These are phyloP conservation scores for Dendrolimus pini DNA, from an alignment of 2,888 invertebrate genomes.

Conservation along the genomic window DNA sequence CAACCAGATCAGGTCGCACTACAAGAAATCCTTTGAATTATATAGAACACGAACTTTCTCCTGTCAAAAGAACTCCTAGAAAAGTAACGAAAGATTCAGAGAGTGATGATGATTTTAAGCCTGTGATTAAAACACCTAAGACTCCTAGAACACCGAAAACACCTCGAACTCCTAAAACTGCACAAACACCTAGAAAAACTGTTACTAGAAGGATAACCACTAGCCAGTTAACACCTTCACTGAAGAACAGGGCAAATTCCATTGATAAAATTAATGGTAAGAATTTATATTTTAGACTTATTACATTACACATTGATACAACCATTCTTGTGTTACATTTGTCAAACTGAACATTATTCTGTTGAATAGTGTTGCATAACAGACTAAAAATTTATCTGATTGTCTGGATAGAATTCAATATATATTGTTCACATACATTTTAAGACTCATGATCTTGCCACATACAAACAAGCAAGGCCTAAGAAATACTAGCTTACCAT, in stretches of 20 bases:
- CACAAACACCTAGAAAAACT: constrained; percentile 26
- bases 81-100: constrained; percentile 28
- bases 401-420: too few species aligned
- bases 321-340: too few species aligned
- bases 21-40: constrained; percentile 37
- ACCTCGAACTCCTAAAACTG: constrained; percentile 14
- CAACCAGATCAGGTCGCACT: constrained; percentile 42
- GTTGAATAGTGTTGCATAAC: too few species aligned
- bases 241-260: constrained; percentile 48
- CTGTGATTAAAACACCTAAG: constrained; percentile 13
- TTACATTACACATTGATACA: too few species aligned
- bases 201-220: constrained; percentile 45
- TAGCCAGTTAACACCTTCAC: constrained; percentile 54
- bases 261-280: constrained; percentile 57
- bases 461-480: too few species aligned
- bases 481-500: too few species aligned
- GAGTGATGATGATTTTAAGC: background rate
- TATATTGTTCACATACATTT: too few species aligned
- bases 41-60: constrained; percentile 45
- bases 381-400: too few species aligned
- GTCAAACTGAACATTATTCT: too few species aligned
- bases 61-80: constrained; percentile 42
- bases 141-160: constrained; percentile 35
- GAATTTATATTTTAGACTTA: constrained; percentile 1
- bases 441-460: too few species aligned